phyloP scores from a whole-genome alignment of 2,888 invertebrate species.

The Celastrina argiolus region DNA sequence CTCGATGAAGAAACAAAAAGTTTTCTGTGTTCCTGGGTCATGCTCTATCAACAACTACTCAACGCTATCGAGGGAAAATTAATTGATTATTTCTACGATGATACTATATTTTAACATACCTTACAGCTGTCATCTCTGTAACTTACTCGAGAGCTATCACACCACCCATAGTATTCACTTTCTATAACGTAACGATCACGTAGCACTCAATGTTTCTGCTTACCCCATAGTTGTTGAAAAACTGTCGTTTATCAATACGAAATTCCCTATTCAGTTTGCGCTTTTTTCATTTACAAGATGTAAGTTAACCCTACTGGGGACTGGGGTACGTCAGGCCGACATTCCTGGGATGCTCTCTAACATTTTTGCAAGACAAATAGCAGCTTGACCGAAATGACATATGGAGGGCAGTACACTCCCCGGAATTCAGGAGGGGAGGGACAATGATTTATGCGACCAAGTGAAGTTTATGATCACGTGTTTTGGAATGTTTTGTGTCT shows the following conservation, averaged over 20 bases:
- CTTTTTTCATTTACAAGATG: conserved; percentile 22
- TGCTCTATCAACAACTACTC: no score
- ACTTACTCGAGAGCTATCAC: no score
- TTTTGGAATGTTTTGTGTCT: conserved; percentile 53
- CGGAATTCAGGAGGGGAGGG: conserved; percentile 48
- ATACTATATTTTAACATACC: no score
- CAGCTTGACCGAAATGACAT: conserved; percentile 71
- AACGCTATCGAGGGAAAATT: no score
- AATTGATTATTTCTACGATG: no score
- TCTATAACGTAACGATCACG: no score
- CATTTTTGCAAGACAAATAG: conserved; percentile 75
- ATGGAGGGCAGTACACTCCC: conserved; percentile 62
- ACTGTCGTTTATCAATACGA: neutral
- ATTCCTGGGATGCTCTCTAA: conserved; percentile 62
- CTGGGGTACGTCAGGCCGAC: conserved; percentile 38
- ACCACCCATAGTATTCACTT: no score
- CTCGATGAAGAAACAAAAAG: no score
- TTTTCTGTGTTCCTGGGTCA: no score
- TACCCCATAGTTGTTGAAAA: neutral
- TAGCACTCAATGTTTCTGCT: no score
- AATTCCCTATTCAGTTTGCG: neutral
- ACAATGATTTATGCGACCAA: conserved; percentile 48
- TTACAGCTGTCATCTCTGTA: no score
- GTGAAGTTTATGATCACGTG: conserved; percentile 51
- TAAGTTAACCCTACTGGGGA: conserved; percentile 35